Percentiles rank a stretch among this genome's conserved stretches.
Evolutionary conservation across 2,113 vertebrate species (phyloP).

Genomic region (Pelodiscus sinensis): DNA sequence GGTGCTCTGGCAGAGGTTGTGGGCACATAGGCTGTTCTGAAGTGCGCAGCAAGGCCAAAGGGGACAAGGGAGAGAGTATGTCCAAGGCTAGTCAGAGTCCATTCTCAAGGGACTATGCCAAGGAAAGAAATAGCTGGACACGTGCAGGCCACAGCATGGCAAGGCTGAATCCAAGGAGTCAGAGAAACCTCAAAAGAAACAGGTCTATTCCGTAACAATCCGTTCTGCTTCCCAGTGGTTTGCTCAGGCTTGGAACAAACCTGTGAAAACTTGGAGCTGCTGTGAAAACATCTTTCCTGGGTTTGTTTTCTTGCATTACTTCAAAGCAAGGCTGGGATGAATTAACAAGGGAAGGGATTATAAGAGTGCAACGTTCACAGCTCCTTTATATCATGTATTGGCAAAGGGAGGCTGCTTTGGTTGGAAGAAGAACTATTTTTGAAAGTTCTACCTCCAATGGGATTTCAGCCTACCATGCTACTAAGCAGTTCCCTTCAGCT

Average conservation of each 20-base stretch:
- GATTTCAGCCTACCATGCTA: neutral
- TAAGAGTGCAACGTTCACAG: neutral
- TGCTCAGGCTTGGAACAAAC: neutral
- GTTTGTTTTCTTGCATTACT: neutral
- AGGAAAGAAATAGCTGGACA: neutral
- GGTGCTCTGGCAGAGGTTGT: neutral
- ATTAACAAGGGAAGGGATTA: neutral
- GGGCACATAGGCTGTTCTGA: neutral
- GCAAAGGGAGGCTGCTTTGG: constrained; percentile 21
- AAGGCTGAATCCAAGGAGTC: neutral
- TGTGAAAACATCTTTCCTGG: neutral
- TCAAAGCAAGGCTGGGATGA: neutral
- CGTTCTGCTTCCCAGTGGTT: neutral
- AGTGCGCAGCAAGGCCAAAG: no score
- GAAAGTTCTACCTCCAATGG: neutral
- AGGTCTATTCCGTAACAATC: neutral
- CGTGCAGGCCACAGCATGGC: neutral
- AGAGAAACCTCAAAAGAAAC: neutral
- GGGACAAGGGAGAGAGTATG: neutral
- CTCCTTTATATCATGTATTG: neutral
- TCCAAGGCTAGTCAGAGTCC: neutral
- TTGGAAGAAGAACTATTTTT: neutral
- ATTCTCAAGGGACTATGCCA: rapidly evolving
- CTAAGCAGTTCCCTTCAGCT: neutral
- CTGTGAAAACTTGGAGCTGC: no score